Conservation (phyloP, 2,113 vertebrate genomes). For the Channa argus region DNA sequence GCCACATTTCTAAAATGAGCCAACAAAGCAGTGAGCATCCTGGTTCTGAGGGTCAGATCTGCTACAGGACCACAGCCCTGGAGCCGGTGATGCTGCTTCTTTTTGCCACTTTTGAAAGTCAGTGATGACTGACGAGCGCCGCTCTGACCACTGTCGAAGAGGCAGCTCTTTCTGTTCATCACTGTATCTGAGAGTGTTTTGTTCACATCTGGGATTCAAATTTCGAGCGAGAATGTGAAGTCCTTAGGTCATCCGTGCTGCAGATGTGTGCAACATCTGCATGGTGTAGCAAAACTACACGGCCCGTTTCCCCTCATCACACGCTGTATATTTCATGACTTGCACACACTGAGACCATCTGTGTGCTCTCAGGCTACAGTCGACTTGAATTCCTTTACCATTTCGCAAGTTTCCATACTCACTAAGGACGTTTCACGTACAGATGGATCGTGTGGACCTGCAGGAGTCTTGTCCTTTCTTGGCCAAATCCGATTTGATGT, state of each 20-base stretch:
- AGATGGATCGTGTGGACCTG: not conserved
- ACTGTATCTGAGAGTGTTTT: not conserved
- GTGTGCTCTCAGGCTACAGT: conserved; percentile 21
- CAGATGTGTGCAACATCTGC: conserved; percentile 30
- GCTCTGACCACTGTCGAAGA: no score
- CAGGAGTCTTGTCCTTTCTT: not conserved
- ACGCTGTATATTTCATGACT: not conserved
- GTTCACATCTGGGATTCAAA: conserved; percentile 6
- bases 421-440: not conserved
- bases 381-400: not conserved
- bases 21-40: not conserved
- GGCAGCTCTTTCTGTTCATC: no score
- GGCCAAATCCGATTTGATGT: not conserved
- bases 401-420: not conserved
- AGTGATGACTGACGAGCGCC: not conserved
- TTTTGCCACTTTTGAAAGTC: not conserved
- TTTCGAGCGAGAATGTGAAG: not conserved
- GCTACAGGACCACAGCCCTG: not conserved
- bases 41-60: not conserved
- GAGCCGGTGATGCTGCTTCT: not conserved
- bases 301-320: not conserved
- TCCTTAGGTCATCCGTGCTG: not conserved
- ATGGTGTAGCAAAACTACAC: conserved; percentile 2
- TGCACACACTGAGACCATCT: conserved; percentile 3
- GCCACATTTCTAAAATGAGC: not conserved